Conservation (phyloP, 2,888 invertebrate genomes). For the Aspidiotus destructor region DNA sequence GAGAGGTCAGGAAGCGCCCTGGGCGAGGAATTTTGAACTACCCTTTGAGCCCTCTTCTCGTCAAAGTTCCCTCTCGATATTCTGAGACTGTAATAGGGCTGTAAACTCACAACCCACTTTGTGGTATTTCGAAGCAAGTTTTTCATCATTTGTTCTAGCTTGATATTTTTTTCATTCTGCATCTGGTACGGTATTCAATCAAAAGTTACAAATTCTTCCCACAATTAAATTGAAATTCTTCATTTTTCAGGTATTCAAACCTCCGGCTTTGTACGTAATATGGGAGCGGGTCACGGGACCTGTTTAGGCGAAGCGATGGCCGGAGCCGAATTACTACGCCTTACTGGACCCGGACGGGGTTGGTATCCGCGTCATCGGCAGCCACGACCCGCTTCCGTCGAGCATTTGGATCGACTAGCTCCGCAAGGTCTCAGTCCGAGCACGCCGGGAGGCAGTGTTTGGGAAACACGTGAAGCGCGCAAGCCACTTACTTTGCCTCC, state of each 20-base stretch:
- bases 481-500: conserved; percentile 81
- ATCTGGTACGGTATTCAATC: no score
- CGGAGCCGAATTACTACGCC: conserved; percentile 68
- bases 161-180: no score
- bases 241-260: conserved; percentile 26
- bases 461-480: conserved; percentile 48
- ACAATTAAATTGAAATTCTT: no score
- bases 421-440: conserved; percentile 44
- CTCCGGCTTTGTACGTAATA: conserved; percentile 20
- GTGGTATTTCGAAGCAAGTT: no score
- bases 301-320: conserved; percentile 48
- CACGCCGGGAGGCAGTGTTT: conserved; percentile 37
- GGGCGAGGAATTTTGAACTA: no score
- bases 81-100: no score
- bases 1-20: no score
- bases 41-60: no score
- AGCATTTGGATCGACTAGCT: conserved; percentile 66
- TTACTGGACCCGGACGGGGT: conserved; percentile 70
- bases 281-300: conserved; percentile 38
- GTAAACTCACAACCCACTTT: no score
- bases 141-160: no score
- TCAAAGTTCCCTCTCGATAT: no score
- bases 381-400: conserved; percentile 67
- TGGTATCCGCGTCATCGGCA: conserved; percentile 49
- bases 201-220: no score